Conservation (phyloP, 2,113 vertebrate species). For the Solea solea region DNA sequence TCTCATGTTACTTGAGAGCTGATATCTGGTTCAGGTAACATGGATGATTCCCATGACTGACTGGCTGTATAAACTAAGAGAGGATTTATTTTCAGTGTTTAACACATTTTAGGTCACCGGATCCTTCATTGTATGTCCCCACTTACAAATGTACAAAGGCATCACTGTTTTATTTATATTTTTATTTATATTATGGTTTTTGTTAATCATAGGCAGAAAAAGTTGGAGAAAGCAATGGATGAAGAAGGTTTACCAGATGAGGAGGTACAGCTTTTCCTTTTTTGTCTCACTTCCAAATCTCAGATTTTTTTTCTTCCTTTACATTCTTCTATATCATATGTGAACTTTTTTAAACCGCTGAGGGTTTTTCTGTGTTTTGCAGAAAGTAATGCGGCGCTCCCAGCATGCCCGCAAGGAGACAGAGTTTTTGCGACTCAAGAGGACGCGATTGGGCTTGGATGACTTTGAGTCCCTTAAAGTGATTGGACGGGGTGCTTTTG, state of each 20-base stretch:
- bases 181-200: neutral
- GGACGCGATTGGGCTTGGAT: conserved; percentile 93
- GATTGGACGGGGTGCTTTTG: conserved; percentile 97
- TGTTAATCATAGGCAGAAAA: conserved; percentile 86
- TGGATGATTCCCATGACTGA: neutral
- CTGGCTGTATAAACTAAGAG: neutral
- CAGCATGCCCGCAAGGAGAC: conserved; percentile 98
- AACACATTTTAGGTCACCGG: neutral
- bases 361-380: conserved; percentile 3
- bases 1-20: conserved; percentile 36
- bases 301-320: neutral
- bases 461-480: conserved; percentile 98
- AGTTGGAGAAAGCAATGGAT: conserved; percentile 97
- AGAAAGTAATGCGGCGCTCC: conserved; percentile 95
- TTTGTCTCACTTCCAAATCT: neutral
- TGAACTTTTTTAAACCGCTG: neutral
- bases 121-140: neutral
- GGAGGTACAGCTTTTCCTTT: conserved; percentile 82
- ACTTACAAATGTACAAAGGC: neutral
- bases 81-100: conserved; percentile 7
- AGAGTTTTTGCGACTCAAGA: conserved; percentile 94
- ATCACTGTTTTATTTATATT: neutral
- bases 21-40: conserved; percentile 7
- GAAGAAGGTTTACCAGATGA: conserved; percentile 95
- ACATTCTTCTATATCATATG: neutral